phyloP scores from a whole-genome alignment of 2,888 invertebrate species.

The Graphium colonna region DNA sequence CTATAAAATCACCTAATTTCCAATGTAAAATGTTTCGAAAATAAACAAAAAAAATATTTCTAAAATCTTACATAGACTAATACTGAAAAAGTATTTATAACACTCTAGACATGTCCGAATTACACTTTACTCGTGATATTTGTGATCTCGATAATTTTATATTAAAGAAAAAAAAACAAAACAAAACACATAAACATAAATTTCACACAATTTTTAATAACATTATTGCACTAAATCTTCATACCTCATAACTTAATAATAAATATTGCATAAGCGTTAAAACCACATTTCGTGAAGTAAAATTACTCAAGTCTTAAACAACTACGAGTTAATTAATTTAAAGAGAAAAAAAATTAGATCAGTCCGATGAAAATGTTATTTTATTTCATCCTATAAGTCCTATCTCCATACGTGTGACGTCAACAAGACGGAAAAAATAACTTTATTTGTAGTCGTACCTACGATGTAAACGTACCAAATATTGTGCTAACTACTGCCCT shows the following conservation, averaged over 20 bases:
- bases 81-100: conserved; percentile 70
- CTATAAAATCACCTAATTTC: conserved; percentile 71
- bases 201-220: conserved; percentile 75
- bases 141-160: conserved; percentile 51
- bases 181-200: conserved; percentile 70
- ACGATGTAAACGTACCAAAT: conserved; percentile 45
- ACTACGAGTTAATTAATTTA: conserved; percentile 65
- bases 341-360: conserved; percentile 66
- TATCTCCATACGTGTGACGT: conserved; percentile 44
- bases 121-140: conserved; percentile 44
- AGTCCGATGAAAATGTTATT: conserved; percentile 68
- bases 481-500: conserved; percentile 54
- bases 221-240: conserved; percentile 77
- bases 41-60: conserved; percentile 59
- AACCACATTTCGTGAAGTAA: conserved; percentile 64
- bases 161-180: conserved; percentile 59
- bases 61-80: conserved; percentile 72
- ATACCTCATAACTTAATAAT: conserved; percentile 71
- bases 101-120: conserved; percentile 56
- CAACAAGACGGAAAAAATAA: conserved; percentile 55
- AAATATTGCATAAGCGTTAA: conserved; percentile 76
- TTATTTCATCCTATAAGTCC: conserved; percentile 55
- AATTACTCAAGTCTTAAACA: conserved; percentile 62
- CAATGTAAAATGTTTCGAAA: conserved; percentile 62
- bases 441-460: conserved; percentile 39